Conservation (phyloP, 2,797 vertebrate species). For the Alosa sapidissima region DNA sequence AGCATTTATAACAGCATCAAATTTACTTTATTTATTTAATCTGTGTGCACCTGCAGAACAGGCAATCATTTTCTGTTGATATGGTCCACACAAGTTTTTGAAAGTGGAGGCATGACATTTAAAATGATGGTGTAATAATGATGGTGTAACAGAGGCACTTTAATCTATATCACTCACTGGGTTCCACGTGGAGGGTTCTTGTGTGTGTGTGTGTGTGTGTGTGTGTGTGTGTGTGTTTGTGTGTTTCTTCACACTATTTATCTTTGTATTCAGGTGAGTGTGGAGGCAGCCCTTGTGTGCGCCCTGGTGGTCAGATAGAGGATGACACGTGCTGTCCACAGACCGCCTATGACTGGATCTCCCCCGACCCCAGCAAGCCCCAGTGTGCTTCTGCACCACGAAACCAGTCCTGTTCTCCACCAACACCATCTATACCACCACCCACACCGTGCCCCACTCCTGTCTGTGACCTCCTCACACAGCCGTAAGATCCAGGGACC, state of each 20-base stretch:
- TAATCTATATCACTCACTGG: not conserved
- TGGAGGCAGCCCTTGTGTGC: conserved; percentile 65
- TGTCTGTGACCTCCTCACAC: conserved; percentile 62
- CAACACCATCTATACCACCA: fast-evolving
- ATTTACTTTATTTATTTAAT: too few relatives aligned
- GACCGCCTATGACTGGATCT: conserved; percentile 70
- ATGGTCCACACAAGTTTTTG: too few relatives aligned
- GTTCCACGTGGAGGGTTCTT: not conserved
- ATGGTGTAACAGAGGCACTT: not conserved
- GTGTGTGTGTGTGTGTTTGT: not conserved
- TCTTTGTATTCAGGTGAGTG: conserved; percentile 63
- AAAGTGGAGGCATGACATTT: too few relatives aligned
- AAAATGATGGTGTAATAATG: too few relatives aligned
- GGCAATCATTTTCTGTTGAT: too few relatives aligned
- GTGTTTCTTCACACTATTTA: not conserved
- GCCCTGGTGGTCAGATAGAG: conserved; percentile 63
- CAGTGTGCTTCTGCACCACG: conserved; percentile 53
- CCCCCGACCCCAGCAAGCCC: conserved; percentile 60
- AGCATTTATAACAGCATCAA: too few relatives aligned
- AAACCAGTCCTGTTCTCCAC: conserved; percentile 46
- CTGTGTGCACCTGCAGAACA: too few relatives aligned
- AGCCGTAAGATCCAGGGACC: conserved; percentile 56
- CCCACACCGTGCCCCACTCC: fast-evolving
- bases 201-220: not conserved
- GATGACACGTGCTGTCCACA: conserved; percentile 65